Conservation (phyloP, 2,888 invertebrate genomes). For the Thalpophila matura region DNA sequence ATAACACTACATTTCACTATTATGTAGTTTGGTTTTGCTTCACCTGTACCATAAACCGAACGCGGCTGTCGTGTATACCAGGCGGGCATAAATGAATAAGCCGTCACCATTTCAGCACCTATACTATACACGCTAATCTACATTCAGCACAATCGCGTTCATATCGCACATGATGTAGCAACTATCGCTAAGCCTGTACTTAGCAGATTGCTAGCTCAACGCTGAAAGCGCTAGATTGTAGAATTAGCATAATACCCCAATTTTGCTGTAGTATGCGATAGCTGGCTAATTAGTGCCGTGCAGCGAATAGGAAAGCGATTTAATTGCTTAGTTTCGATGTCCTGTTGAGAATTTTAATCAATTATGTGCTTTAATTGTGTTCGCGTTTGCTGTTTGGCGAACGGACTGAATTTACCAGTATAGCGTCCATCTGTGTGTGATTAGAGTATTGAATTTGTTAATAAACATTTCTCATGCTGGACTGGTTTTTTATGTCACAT, state of each 20-base stretch:
- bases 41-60: background rate
- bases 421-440: background rate
- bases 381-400: slow-evolving; percentile 6
- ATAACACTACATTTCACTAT: background rate
- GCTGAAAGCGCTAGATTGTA: slow-evolving; percentile 57
- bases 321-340: slow-evolving; percentile 38
- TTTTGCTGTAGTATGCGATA: slow-evolving; percentile 60
- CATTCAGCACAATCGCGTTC: slow-evolving; percentile 47
- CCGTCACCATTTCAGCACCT: slow-evolving; percentile 29
- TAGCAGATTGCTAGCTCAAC: slow-evolving; percentile 60
- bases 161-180: slow-evolving; percentile 56
- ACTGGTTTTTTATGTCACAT: too few relatives aligned
- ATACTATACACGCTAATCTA: slow-evolving; percentile 34
- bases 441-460: too few relatives aligned
- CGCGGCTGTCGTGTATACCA: slow-evolving; percentile 24
- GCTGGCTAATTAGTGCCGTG: slow-evolving; percentile 53
- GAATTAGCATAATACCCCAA: slow-evolving; percentile 63
- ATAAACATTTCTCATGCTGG: too few relatives aligned
- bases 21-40: background rate
- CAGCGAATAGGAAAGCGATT: slow-evolving; percentile 57
- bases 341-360: slow-evolving; percentile 44
- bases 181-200: slow-evolving; percentile 61
- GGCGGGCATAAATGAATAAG: slow-evolving; percentile 45
- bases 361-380: slow-evolving; percentile 37
- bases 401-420: slow-evolving; percentile 2